Evolutionary conservation across 2,113 vertebrate species (phyloP), one percentile per base, ranked within the genome.

Genomic region (Sander vitreus): DNA sequence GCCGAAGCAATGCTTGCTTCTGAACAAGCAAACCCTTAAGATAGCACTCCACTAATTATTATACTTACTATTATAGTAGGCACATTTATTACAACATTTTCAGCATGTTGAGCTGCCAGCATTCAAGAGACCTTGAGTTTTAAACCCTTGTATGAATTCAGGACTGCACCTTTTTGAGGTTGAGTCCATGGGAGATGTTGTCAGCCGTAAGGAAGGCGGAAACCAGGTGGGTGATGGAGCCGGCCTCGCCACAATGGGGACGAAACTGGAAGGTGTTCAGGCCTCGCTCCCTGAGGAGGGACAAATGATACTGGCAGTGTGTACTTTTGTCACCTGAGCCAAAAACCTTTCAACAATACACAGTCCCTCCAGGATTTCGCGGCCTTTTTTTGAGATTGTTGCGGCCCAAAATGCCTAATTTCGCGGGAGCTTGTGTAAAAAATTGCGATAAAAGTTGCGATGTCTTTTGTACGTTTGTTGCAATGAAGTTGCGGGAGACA

Each of bases 161-260:
- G 21, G 10, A 30, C 23, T 55, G 72, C 93, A 99, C 98, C 97
- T 99, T 98, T 86, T 99, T 99, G 39, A 99, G 95, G 89, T 99
- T 98, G 88, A 99, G 94, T 77, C 98, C 98, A 0, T 99, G 98
- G 43, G 98, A 99, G 92, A 99, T 99, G 92, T 99, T 99, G 94
- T 99, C 98, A 0, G 98, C 97, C 3, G 97, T 97, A 33, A 99
- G 95, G 90, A 99, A 99, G 85, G 98, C 97, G 1, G 97, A 97
- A n/a, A 99, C 98, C 78, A 99, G 93, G 87, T 99, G 98, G 11
- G 98, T 99, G 94, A 99, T 98, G 90, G 98, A 99, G 27, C 98
- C 98, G 0, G 98, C 97, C 93, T 99, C 98, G 5, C 98, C 98
- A 66, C 98, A 99, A 92, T 99, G 98, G 47, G 98, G 98, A 36